These are phyloP conservation scores for Lampris incognitus DNA, from an alignment of 2,113 vertebrate species.

Conservation along the genomic window DNA sequence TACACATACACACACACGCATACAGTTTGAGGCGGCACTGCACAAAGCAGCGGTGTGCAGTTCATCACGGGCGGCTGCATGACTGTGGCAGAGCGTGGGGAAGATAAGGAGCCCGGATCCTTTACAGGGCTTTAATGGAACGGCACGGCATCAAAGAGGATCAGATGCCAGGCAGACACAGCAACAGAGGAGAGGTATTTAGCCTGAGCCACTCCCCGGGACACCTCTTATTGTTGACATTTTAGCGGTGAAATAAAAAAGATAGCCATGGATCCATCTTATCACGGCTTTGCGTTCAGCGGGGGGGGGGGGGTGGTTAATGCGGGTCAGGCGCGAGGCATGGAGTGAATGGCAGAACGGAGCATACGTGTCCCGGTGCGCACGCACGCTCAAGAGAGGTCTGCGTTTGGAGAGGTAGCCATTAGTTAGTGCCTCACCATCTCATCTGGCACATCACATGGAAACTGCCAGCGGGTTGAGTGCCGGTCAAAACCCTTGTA, in stretches of 20 bases:
- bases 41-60: constrained; percentile 11
- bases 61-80: constrained; percentile 9
- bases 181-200: constrained; percentile 48
- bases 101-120: constrained; percentile 55
- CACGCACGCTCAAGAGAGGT: neutral
- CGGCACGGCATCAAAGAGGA: constrained; percentile 57
- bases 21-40: neutral
- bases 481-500: constrained; percentile 33
- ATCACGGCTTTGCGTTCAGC: constrained; percentile 55
- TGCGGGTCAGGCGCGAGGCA: constrained; percentile 8
- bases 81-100: constrained; percentile 19
- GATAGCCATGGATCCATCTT: constrained; percentile 48
- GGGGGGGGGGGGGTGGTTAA: constrained; percentile 43
- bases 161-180: constrained; percentile 44
- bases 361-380: neutral
- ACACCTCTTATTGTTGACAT: constrained; percentile 67
- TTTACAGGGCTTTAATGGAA: constrained; percentile 67
- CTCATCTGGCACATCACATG: constrained; percentile 50
- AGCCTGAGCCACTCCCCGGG: constrained; percentile 53
- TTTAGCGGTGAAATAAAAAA: constrained; percentile 54
- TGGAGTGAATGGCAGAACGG: constrained; percentile 27
- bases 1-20: constrained; percentile 18
- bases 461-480: constrained; percentile 50
- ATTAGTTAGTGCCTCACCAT: constrained; percentile 48
- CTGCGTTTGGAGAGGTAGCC: constrained; percentile 9